Conservation (phyloP, 2,888 invertebrate genomes). For the Drosophila rellima region DNA sequence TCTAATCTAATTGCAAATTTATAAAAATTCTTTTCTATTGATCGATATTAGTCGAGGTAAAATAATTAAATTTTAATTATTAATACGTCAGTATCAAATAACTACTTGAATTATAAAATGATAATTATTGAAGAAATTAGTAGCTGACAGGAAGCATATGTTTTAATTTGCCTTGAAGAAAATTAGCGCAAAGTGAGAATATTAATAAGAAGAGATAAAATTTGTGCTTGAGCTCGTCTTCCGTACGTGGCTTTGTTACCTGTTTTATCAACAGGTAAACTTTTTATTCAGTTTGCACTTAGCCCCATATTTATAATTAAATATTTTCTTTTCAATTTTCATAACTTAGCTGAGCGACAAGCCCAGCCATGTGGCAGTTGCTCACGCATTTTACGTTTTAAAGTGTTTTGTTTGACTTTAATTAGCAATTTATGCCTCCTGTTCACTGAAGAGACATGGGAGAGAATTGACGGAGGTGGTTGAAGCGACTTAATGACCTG, state of each 20-base stretch:
- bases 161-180: neutral
- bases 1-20: too few relatives aligned
- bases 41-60: too few relatives aligned
- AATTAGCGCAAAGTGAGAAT: constrained; percentile 22
- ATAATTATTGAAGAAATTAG: neutral
- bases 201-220: constrained; percentile 42
- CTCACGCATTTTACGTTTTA: constrained; percentile 48
- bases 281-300: constrained; percentile 44
- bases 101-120: neutral
- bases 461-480: constrained; percentile 1
- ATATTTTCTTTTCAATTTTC: constrained; percentile 70
- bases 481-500: constrained; percentile 62
- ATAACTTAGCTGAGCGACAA: constrained; percentile 25
- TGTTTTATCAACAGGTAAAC: constrained; percentile 57
- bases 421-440: constrained; percentile 58
- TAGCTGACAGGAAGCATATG: constrained; percentile 4
- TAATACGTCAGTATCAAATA: neutral
- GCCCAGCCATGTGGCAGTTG: constrained; percentile 1
- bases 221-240: constrained; percentile 12
- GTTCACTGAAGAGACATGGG: neutral
- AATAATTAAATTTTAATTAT: too few relatives aligned
- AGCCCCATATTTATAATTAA: constrained; percentile 54
- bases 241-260: constrained; percentile 5
- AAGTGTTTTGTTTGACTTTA: constrained; percentile 73
- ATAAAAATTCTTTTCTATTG: too few relatives aligned